These are phyloP conservation scores for Diaperis boleti DNA, from an alignment of 2,888 invertebrate genomes.

Conservation along the genomic window DNA sequence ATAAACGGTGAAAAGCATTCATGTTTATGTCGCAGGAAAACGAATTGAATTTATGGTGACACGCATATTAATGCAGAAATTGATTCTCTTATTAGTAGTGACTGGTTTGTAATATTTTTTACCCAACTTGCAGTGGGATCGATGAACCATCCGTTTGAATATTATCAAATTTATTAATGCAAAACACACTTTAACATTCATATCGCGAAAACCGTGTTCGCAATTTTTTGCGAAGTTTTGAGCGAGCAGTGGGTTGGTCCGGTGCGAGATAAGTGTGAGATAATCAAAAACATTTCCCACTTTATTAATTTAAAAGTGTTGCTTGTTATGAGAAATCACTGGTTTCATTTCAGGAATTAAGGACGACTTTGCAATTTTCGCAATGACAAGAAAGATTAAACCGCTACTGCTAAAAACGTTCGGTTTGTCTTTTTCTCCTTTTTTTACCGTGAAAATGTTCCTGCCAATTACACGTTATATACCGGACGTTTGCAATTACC, in stretches of 20 bases:
- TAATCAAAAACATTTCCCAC: too few relatives aligned
- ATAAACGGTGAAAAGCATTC: not conserved
- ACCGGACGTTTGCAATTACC: constrained; percentile 26
- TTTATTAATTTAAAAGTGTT: too few relatives aligned
- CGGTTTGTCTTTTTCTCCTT: not conserved
- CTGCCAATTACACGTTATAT: constrained; percentile 15
- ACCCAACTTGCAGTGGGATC: constrained; percentile 4
- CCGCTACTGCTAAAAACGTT: too few relatives aligned
- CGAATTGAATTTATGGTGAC: constrained; percentile 10
- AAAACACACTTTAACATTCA: not conserved
- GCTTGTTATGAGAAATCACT: too few relatives aligned
- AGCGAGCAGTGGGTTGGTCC: not conserved
- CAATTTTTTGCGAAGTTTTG: not conserved
- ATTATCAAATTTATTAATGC: constrained; percentile 1
- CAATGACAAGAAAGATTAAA: too few relatives aligned
- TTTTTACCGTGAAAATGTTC: constrained; percentile 2
- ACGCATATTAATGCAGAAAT: constrained; percentile 17
- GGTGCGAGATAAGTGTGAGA: not conserved
- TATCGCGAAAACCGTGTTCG: not conserved
- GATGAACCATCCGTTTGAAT: constrained; percentile 8
- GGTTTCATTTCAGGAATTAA: too few relatives aligned
- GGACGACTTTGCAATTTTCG: too few relatives aligned
- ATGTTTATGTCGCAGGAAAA: constrained; percentile 22
- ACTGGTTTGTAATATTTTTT: constrained; percentile 15
- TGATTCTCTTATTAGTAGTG: constrained; percentile 23